These are phyloP conservation scores for Metacarcinus magister DNA, from an alignment of 2,888 invertebrate species.

Conservation along the genomic window DNA sequence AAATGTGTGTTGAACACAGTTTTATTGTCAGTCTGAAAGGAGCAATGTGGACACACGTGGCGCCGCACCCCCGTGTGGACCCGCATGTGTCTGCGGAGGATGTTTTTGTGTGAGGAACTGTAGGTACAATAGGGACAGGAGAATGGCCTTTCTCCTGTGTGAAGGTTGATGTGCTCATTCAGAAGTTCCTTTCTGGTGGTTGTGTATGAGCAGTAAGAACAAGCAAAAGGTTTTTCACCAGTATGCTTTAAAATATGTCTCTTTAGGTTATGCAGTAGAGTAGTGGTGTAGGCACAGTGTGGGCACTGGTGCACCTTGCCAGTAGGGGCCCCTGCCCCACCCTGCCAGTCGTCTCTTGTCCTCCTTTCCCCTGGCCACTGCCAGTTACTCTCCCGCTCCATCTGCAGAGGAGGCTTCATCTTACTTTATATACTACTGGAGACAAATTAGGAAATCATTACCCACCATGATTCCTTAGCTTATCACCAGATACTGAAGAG, in stretches of 20 bases:
- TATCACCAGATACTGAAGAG: neutral
- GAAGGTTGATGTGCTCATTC: slow-evolving; percentile 74
- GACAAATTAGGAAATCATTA: neutral
- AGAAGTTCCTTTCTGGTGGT: slow-evolving; percentile 78
- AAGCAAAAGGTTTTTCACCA: slow-evolving; percentile 80
- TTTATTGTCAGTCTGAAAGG: slow-evolving; percentile 71
- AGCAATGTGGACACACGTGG: slow-evolving; percentile 70
- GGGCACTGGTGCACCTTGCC: slow-evolving; percentile 71
- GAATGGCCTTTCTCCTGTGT: slow-evolving; percentile 80
- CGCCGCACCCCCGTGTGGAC: slow-evolving; percentile 76
- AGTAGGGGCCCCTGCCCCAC: neutral
- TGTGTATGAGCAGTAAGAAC: slow-evolving; percentile 76
- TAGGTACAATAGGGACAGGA: slow-evolving; percentile 74
- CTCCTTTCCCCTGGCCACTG: slow-evolving; percentile 65
- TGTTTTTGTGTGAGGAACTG: slow-evolving; percentile 75
- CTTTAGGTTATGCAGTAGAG: slow-evolving; percentile 70
- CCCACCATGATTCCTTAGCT: slow-evolving; percentile 34
- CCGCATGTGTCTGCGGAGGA: slow-evolving; percentile 75
- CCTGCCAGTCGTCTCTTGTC: slow-evolving; percentile 55
- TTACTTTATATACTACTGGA: slow-evolving; percentile 61
- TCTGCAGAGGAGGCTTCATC: slow-evolving; percentile 76
- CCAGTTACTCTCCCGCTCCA: slow-evolving; percentile 75
- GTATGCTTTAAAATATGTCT: slow-evolving; percentile 79
- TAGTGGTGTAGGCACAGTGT: slow-evolving; percentile 68
- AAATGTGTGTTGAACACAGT: slow-evolving; percentile 62